A percentile compares a stretch with the other conserved stretches of the same genome.
These are phyloP conservation scores for Sporophila hypoxantha DNA, from an alignment of 2,113 vertebrate species.

Conservation along the genomic window DNA sequence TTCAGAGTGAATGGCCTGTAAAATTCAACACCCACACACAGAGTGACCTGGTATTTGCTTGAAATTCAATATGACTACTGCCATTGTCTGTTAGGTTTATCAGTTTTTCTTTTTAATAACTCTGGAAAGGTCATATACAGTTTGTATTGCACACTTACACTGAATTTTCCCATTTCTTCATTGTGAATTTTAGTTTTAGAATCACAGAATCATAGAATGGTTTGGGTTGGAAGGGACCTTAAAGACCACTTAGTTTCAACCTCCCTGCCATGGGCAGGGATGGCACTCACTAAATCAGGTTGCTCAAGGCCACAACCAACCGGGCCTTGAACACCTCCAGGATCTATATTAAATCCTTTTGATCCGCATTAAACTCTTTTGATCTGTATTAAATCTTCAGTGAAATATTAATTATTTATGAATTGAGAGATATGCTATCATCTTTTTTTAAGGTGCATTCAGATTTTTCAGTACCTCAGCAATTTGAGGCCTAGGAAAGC, in stretches of 20 bases:
- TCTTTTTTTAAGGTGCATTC: neutral
- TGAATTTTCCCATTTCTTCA: neutral
- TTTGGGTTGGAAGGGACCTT: neutral
- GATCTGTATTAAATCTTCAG: neutral
- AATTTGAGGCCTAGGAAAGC: neutral
- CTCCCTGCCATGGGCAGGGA: neutral
- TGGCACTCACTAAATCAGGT: neutral
- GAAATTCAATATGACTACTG: neutral
- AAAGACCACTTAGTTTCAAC: neutral
- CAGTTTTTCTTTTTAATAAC: neutral
- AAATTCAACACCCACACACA: neutral
- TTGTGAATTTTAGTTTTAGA: neutral
- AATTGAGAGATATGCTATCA: neutral
- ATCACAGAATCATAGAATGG: neutral
- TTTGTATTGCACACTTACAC: neutral
- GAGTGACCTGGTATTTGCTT: neutral
- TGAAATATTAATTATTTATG: neutral
- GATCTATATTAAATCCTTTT: neutral
- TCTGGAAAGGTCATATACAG: neutral
- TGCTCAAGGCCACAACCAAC: neutral
- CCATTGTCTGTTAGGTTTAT: neutral
- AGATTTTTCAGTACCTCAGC: neutral
- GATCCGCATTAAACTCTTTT: neutral
- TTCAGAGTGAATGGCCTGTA: neutral
- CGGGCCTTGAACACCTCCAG: neutral